These are phyloP conservation scores for Pammene aurita DNA, from an alignment of 2,888 invertebrate genomes.

Conservation along the genomic window DNA sequence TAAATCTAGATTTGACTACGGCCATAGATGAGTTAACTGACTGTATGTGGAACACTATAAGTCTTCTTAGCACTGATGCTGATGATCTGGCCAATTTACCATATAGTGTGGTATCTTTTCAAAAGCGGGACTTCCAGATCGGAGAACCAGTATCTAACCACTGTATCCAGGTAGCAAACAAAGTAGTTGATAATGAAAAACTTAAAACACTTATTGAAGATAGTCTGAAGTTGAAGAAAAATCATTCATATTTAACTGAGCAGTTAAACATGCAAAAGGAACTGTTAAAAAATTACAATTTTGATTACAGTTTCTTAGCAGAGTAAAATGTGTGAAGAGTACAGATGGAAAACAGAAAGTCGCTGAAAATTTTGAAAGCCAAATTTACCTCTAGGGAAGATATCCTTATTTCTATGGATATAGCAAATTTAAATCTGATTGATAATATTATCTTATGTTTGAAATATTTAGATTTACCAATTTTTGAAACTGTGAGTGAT, in stretches of 20 bases:
- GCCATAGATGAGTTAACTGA: conserved; percentile 67
- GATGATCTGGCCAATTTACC: conserved; percentile 68
- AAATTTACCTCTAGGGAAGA: too few relatives aligned
- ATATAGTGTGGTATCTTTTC: conserved; percentile 76
- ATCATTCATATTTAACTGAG: conserved; percentile 61
- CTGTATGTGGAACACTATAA: conserved; percentile 74
- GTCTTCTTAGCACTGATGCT: conserved; percentile 65
- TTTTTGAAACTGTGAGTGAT: not conserved
- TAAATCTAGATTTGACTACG: conserved; percentile 58
- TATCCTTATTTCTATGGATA: too few relatives aligned
- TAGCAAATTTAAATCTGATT: too few relatives aligned
- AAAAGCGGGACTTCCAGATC: conserved; percentile 75
- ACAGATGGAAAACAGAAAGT: not conserved
- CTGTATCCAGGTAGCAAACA: conserved; percentile 58
- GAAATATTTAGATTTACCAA: not conserved
- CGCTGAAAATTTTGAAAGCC: too few relatives aligned
- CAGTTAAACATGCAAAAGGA: conserved; percentile 67
- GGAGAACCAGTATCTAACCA: conserved; percentile 73
- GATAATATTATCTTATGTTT: too few relatives aligned
- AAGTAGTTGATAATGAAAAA: conserved; percentile 59
- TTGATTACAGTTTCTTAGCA: conserved; percentile 74
- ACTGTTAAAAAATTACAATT: conserved; percentile 58
- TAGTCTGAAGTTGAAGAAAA: conserved; percentile 69
- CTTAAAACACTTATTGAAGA: conserved; percentile 74
- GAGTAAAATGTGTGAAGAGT: conserved; percentile 45